phyloP scores from a whole-genome alignment of 2,888 invertebrate genomes.

The Eucera pruinosa region DNA sequence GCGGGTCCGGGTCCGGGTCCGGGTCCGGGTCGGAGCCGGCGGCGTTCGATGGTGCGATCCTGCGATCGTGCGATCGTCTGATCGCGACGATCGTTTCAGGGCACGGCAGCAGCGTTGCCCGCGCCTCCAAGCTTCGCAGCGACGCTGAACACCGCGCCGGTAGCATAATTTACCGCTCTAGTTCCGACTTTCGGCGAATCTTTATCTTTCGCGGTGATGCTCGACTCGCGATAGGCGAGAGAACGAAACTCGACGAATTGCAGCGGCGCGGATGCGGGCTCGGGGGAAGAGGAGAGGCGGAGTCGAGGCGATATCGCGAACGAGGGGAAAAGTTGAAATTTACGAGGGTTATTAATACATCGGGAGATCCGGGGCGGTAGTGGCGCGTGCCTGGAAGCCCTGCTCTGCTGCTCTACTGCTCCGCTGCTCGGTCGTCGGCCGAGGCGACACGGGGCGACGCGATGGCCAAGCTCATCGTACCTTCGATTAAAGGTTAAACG shows the following conservation, averaged over 20 bases:
- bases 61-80: too few relatives aligned
- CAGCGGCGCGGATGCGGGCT: background rate
- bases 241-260: background rate
- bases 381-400: conserved; percentile 10
- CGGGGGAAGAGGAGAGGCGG: background rate
- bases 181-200: conserved; percentile 59
- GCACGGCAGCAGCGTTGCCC: too few relatives aligned
- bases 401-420: too few relatives aligned
- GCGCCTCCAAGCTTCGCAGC: too few relatives aligned
- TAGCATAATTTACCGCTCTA: conserved; percentile 59
- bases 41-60: too few relatives aligned
- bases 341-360: conserved; percentile 70
- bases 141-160: background rate
- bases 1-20: too few relatives aligned
- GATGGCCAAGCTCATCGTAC: too few relatives aligned
- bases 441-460: too few relatives aligned
- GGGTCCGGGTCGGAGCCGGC: too few relatives aligned
- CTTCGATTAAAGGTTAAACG: conserved; percentile 27
- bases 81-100: conserved; percentile 66
- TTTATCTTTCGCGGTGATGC: conserved; percentile 25
- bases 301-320: conserved; percentile 13
- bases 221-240: conserved; percentile 7
- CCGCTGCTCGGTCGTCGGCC: too few relatives aligned
- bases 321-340: conserved; percentile 62
- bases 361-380: conserved; percentile 13